Evolutionary conservation across 1,140 invertebrate species (phyloP), one percentile per base, ranked within the genome.

Genomic region (Drosophila nikananu): DNA sequence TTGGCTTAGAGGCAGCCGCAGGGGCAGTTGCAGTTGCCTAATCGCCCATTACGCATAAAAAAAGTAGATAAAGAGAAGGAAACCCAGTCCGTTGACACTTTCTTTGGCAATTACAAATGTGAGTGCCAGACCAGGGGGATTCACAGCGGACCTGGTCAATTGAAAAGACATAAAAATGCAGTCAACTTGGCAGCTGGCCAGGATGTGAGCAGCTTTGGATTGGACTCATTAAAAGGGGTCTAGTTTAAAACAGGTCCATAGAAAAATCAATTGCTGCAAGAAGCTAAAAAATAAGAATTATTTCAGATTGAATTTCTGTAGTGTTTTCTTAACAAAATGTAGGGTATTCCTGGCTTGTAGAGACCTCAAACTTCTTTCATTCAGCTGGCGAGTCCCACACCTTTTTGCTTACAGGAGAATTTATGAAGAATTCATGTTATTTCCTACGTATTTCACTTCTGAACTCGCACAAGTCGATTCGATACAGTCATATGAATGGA

Each of bases 71-170:
- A 37, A 52, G 49, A 46, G 59, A 21, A 72, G 61, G 41, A 81
- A 77, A 74, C 66, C 64, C 77, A 74, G 62, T 23, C 65, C 82
- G 76, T 57, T 79, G 84, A 89, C 84, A 78, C 62, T 83, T 78
- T 49, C 51, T 66, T 84, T 87, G 83, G 65, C 72, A 59, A 71
- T 86, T 73, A 77, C 58, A 78, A 86, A 81, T 75, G 82, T 63
- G 64, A 60, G 35, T 57, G 48, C 17, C 52, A 10, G 19, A 21
- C 42, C 19, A n/a, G 32, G 48, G 27, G 44, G 21, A 23, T 48
- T 48, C 35, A 39, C 62, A 48, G 77, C 51, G 39, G 58, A 30
- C 39, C 51, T 21, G 19, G 72, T 9, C 64, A 77, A 65, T 77
- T 81, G 65, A 62, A 74, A 60, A 59, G 52, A 19, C 70, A 64